Evolutionary conservation across 2,113 vertebrate genomes (phyloP), one percentile per base, ranked within the genome.

Genomic region (Echinops telfairi): DNA sequence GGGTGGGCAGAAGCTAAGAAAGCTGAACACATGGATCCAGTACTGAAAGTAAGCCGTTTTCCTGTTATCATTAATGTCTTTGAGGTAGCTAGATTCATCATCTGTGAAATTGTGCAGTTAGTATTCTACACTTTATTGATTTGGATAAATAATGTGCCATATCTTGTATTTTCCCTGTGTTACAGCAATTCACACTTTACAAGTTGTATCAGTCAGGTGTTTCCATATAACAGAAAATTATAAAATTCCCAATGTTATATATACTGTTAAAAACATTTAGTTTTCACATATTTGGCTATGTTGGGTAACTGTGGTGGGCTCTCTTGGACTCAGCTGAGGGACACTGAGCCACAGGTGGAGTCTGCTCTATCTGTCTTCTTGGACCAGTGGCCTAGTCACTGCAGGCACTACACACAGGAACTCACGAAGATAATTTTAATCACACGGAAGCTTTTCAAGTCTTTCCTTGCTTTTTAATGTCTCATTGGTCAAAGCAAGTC

Each of bases 31-130:
- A 9, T 43, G 71, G 23, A 66, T 23, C 16, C 27, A 53, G 25
- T 76, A 86, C 38, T 77, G 47, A 83, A 17, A 87, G 23, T 40
- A 82, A 88, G 10, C 33, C 93, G 0, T 60, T 86, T 94, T 75
- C 68, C 86, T 20, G 2, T 78, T 92, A 53, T 78, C 71, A 68
- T 15, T 90, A 29, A 71, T 22, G 73, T 85, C 27, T 90, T 92
- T n/a, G 43, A 90, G 23, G 17, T 83, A 80, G 31, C 53, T 83
- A 90, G 93, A 91, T 62, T 83, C 7, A 58, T 83, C n/a, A 71
- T 71, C 27, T 64, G 2, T 70, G 60, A 94, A 77, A 64, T 27
- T 79, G n/a, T 19, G 83, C 73, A 89, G n/a, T 53, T 62, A 58
- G 29, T 92, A 60, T 36, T 85, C 20, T 73, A 0, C 70, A 38